Base-by-base conservation (phyloP, 2,888 invertebrate genomes). In the Apocheima hispidaria region DNA sequence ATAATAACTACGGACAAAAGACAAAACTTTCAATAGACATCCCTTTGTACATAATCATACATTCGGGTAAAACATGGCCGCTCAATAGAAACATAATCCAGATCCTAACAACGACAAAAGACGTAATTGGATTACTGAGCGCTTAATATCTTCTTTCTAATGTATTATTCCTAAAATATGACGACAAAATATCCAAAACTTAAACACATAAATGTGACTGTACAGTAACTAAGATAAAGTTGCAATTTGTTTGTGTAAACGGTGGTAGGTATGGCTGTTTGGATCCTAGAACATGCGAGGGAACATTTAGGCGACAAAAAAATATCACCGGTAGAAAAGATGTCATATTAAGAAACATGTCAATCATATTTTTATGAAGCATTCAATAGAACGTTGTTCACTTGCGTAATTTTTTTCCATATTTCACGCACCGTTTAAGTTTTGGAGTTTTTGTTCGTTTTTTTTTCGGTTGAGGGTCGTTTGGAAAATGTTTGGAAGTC, bases 271-370 rank as follows among this genome's bases (percentile, higher is more conserved):
- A 36, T 10, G 49, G 26, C 56, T 52, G 60, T 65, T 63, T 65
- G 61, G 57, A 60, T 50, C 57, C 49, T 43, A 56, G 49, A 46
- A 51, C 56, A 73, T 64, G 76, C 73, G 73, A 75, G 70, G 75
- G 84, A 78, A 81, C 71, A 80, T 79, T 75, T 77, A 74, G 78
- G 87, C 86, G 91, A 90, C 90, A 91, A 92, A 92, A 92, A 92
- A 92, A 92, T 90, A 92, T 91, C 92, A 91, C 90, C 88, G 91
- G 84, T 84, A 79, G 78, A 86, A 87, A 86, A 89, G 86, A 92
- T 92, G 92, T 92, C 92, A 92, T 92, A 92, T 92, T 92, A 92
- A 90, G 86, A 86, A 92, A 92, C 86, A 90, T 90, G 92, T 92
- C 92, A 91, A 92, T 92, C 92, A 92, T 92, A 92, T 90, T 92